Evolutionary conservation across 1,140 invertebrate species (phyloP), one percentile per base, ranked within the genome.

Genomic region (Drosophila pachea): DNA sequence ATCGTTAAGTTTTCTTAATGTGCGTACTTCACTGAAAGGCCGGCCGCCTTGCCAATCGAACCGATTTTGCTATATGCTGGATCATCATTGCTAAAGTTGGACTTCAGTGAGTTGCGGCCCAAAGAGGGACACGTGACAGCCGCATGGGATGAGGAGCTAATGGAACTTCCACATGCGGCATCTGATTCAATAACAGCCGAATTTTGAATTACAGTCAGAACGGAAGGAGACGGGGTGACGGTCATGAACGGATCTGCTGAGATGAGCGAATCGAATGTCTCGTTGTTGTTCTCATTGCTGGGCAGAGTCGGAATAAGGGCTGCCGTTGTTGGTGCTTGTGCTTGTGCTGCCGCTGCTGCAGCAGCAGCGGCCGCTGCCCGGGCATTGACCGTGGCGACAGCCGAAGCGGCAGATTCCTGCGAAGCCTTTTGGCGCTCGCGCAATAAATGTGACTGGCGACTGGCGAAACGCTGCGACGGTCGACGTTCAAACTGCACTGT

Each of bases 401-500:
- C 74, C 59, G 86, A 74, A 31, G 91, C 91, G n/a, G 90, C 59
- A 75, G 91, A 91, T 40, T 88, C 81, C 48, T 88, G 76, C 73
- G 89, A 87, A 50, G 90, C 92, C 82, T 93, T 93, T 64, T 95
- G 94, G 59, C 94, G 91, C 86, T 96, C 95, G 31, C 94, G 89
- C 14, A 95, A 86, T 40, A 96, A 93, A 88, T 97, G 95, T 54
- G 94, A 96, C 88, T 97, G 96, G 49, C 97, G 91, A 49, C 97
- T 92, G 22, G 96, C 97, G 89, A 97, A 99, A 60, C 98, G 91
- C 89, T 99, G 98, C 91, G 97, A 99, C 0, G 98, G 98, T 61
- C 97, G 92, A 71, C 98, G 92, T 89, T 99, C 97, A 89, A 99
- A 98, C 82, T 97, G 96, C 3, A 98, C 97, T 6, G 96, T 97